Conservation (phyloP, 2,888 invertebrate genomes). For the Crioceris asparagi region DNA sequence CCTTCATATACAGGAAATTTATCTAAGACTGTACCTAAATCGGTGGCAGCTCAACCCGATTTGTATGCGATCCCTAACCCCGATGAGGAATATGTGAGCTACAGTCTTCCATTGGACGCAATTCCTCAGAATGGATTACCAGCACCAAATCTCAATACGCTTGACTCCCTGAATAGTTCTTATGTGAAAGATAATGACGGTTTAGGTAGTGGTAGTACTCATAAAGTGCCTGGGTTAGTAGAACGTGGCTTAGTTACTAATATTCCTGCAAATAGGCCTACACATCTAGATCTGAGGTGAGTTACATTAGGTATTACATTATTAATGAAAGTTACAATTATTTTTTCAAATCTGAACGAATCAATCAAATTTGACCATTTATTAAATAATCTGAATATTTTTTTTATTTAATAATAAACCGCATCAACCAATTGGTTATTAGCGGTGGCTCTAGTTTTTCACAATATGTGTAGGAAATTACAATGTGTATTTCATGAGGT, state of each 20-base stretch:
- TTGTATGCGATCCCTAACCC: constrained; percentile 27
- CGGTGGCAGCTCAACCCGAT: constrained; percentile 22
- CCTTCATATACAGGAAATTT: constrained; percentile 26
- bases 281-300: constrained; percentile 35
- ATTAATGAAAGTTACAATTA: no score
- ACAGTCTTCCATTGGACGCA: constrained; percentile 37
- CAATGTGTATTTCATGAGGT: no score
- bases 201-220: constrained; percentile 18
- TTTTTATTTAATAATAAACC: no score
- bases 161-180: constrained; percentile 14
- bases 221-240: constrained; percentile 17
- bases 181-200: constrained; percentile 23
- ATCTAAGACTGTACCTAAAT: constrained; percentile 17
- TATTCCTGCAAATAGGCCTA: constrained; percentile 29
- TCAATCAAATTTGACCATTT: no score
- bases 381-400: no score
- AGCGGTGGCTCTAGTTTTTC: no score
- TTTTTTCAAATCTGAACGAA: no score
- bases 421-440: no score
- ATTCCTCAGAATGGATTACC: constrained; percentile 20
- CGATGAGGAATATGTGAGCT: constrained; percentile 34
- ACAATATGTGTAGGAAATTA: no score
- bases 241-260: constrained; percentile 14
- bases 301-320: no score
- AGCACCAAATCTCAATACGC: constrained; percentile 15